Base-by-base conservation (phyloP, 2,797 vertebrate genomes). In the Lepilemur ruficaudatus region DNA sequence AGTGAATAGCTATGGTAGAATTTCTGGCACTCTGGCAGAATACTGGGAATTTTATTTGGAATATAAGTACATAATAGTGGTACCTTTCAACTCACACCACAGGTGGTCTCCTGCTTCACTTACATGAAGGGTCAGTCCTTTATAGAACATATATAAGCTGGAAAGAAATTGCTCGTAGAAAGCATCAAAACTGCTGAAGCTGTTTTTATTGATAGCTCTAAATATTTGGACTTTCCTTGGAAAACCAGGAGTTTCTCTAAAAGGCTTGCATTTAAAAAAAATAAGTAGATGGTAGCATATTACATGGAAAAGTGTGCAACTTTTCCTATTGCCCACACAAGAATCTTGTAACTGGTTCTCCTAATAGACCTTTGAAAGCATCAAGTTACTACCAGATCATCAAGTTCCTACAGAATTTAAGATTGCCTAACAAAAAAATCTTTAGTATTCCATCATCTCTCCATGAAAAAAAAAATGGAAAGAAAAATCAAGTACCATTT, bases 401-500 rank as follows among this genome's bases (percentile, higher is more conserved):
- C 18, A 79, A 80, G n/a, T 92, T 91, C 20, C 80, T 80, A 70
- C 35, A 5, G 50, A 90, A 97, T 30, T 63, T 48, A 91, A 69
- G 11, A 91, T 93, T 48, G 89, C n/a, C 22, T 38, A 80, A 57
- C 18, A 55, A 85, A 95, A 52, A 48, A 92, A 95, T 87, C 30
- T 50, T 84, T 88, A 96, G 13, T 78, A 69, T 76, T 87, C 1
- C 5, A 65, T 83, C 73, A 83, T 87, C n/a, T n/a, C 46, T 93
- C 11, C 25, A 83, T 30, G 28, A 57, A 25, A 81, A 79, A 79
- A 81, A 79, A 79, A 80, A 41, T 52, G 13, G 20, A 88, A 22
- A 92, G n/a, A 95, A 95, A 96, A 96, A 75, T 35, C 43, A 96
- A 85, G 67, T 79, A 80, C 5, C 17, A 96, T 70, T 91, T 85